phyloP scores from a whole-genome alignment of 1,140 invertebrate genomes.

The Glomeris maerens region DNA sequence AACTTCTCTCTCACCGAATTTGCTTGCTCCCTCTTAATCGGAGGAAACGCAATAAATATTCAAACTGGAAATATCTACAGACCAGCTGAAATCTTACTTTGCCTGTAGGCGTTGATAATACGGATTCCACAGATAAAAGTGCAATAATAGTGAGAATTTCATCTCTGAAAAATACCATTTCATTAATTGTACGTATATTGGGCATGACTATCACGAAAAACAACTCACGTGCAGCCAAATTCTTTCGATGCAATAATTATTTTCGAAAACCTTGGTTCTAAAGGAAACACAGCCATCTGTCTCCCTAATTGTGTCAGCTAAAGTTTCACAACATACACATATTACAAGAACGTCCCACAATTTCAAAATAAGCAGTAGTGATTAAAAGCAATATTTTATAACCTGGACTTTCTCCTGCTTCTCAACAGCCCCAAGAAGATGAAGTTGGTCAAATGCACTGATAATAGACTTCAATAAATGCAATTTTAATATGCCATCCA shows the following conservation, averaged over 20 bases:
- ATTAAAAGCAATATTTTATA: slow-evolving; percentile 2
- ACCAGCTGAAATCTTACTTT: slow-evolving; percentile 24
- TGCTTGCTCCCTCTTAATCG: slow-evolving; percentile 49
- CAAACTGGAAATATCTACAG: not conserved
- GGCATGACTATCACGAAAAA: slow-evolving; percentile 11
- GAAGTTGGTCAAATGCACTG: slow-evolving; percentile 50
- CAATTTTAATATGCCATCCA: slow-evolving; percentile 3
- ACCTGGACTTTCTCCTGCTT: slow-evolving; percentile 34
- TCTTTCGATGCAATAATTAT: slow-evolving; percentile 60
- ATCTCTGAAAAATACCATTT: slow-evolving; percentile 38
- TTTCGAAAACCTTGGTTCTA: slow-evolving; percentile 81
- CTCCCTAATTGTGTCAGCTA: slow-evolving; percentile 63
- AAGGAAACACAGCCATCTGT: slow-evolving; percentile 76
- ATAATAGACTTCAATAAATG: slow-evolving; percentile 34
- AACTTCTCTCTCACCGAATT: slow-evolving; percentile 60
- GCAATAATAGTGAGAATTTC: slow-evolving; percentile 61
- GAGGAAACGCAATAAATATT: slow-evolving; percentile 22
- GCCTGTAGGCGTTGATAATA: slow-evolving; percentile 37
- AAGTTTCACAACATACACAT: no score
- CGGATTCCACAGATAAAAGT: slow-evolving; percentile 48
- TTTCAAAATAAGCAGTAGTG: no score
- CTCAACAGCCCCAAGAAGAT: slow-evolving; percentile 57
- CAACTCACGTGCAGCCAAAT: slow-evolving; percentile 53
- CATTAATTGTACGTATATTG: slow-evolving; percentile 1
- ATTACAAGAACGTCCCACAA: not conserved